These are phyloP conservation scores for Griposia aprilina DNA, from an alignment of 2,888 invertebrate species.

Conservation along the genomic window DNA sequence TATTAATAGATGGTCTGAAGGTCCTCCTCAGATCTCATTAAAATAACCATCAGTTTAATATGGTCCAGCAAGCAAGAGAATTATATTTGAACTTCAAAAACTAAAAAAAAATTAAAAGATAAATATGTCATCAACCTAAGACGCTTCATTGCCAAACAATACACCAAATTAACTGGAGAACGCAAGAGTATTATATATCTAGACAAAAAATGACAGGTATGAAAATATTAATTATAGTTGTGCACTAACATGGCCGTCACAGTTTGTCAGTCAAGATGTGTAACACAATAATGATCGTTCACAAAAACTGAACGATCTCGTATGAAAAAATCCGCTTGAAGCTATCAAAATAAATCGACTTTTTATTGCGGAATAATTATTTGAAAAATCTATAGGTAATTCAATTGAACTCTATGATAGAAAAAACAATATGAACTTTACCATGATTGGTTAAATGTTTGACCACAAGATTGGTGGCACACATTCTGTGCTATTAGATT, in stretches of 20 bases:
- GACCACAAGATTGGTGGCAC: conserved; percentile 49
- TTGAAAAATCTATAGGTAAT: conserved; percentile 51
- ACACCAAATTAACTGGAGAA: conserved; percentile 54
- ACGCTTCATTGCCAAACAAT: conserved; percentile 55
- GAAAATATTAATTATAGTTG: conserved; percentile 68
- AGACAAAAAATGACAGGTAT: conserved; percentile 67
- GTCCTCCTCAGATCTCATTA: conserved; percentile 31
- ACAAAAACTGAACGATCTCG: conserved; percentile 61
- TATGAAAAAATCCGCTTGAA: conserved; percentile 58
- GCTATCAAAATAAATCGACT: conserved; percentile 68
- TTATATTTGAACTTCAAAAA: conserved; percentile 21
- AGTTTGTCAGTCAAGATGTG: conserved; percentile 71
- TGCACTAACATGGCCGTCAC: conserved; percentile 68
- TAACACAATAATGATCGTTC: conserved; percentile 71
- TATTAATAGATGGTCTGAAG: conserved; percentile 46
- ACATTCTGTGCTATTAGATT: conserved; percentile 24
- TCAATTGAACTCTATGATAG: conserved; percentile 36
- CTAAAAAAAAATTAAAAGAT: conserved; percentile 24
- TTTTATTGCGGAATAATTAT: conserved; percentile 56
- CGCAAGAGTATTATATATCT: conserved; percentile 63
- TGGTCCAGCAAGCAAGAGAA: conserved; percentile 3
- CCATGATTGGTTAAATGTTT: conserved; percentile 51
- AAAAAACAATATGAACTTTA: conserved; percentile 46
- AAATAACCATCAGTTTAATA: conserved; percentile 34
- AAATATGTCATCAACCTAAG: conserved; percentile 52